Percentiles rank a stretch among this genome's conserved stretches.
phyloP scores from a whole-genome alignment of 2,113 vertebrate genomes.

The Okapia johnstoni region DNA sequence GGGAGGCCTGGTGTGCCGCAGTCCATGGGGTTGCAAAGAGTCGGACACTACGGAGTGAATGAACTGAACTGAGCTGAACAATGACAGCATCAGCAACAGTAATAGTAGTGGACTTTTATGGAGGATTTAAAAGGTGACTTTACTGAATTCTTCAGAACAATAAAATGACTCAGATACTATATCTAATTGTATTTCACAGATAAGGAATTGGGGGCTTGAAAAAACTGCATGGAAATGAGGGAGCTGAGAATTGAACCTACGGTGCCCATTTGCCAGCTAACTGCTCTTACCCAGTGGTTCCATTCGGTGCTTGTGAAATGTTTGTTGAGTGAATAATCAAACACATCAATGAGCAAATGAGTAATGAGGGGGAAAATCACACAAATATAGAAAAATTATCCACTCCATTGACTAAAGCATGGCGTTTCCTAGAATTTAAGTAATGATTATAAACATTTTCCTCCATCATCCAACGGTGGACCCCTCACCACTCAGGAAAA shows the following conservation, averaged over 20 bases:
- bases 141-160: background rate
- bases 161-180: background rate
- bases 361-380: background rate
- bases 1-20: background rate
- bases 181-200: background rate
- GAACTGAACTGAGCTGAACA: background rate
- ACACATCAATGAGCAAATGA: background rate
- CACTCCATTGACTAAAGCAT: background rate
- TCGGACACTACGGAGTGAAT: background rate
- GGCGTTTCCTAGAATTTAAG: background rate
- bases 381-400: background rate
- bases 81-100: background rate
- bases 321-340: background rate
- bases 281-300: background rate
- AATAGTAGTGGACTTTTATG: background rate
- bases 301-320: background rate
- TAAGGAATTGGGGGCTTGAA: background rate
- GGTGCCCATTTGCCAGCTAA: background rate
- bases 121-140: background rate
- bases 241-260: background rate
- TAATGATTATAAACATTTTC: background rate
- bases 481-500: background rate
- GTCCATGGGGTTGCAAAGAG: background rate
- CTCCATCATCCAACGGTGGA: rapidly evolving
- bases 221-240: background rate